These are phyloP conservation scores for Clarias laeviceps DNA, from an alignment of 2,797 vertebrate genomes.

Conservation along the genomic window DNA sequence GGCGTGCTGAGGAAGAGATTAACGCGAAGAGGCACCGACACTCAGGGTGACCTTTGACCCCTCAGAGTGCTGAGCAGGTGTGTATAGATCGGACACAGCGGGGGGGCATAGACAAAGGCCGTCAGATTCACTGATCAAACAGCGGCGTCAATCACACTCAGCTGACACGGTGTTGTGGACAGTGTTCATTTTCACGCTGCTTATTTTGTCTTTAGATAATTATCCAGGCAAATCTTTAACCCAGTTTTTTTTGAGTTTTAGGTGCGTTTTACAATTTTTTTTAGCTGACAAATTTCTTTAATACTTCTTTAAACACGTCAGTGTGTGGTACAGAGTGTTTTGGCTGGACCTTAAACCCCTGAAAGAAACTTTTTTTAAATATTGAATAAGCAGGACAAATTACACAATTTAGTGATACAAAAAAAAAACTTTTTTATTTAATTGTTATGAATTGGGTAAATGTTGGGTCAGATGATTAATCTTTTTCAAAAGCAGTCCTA, in stretches of 20 bases:
- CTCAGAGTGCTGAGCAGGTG: constrained; percentile 66
- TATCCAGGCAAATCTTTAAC: neutral
- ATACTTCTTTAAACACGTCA: neutral
- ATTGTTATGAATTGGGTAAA: neutral
- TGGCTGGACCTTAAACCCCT: too few species aligned
- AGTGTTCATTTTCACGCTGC: neutral
- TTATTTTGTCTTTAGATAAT: neutral
- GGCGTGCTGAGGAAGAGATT: constrained; percentile 83
- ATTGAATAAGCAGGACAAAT: neutral
- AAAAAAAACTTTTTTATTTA: neutral
- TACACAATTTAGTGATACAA: too few species aligned
- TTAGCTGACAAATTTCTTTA: neutral
- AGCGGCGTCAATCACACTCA: constrained; percentile 19
- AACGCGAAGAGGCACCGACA: constrained; percentile 76
- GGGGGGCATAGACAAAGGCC: constrained; percentile 11
- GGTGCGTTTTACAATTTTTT: neutral
- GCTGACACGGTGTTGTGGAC: constrained; percentile 13
- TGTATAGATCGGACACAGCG: constrained; percentile 40
- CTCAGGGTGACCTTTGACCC: constrained; percentile 84
- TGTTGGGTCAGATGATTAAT: neutral
- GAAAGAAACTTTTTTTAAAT: neutral
- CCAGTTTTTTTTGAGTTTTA: neutral
- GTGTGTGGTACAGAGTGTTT: neutral
- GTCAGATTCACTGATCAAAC: constrained; percentile 14
- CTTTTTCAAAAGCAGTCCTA: neutral